Base-by-base conservation (phyloP, 2,797 vertebrate species). In the Pempheris klunzingeri region DNA sequence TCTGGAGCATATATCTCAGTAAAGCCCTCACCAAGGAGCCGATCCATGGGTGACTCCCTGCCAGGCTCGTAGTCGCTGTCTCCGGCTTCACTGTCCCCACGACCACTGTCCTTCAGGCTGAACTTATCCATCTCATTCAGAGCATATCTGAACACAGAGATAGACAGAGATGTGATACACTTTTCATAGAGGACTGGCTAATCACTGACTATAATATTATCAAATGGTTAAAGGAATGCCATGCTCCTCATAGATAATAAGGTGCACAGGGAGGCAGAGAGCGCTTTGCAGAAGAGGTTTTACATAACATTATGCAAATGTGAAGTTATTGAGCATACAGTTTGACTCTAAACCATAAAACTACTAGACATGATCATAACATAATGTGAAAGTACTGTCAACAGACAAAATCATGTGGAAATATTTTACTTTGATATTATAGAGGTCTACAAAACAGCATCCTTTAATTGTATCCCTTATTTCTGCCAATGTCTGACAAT, bases 51-150 rank as follows among this genome's bases (percentile, higher is more conserved):
- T 59, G 98, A 99, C 90, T 99, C 98, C 90, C 98, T 94, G 26
- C 98, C 98, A 87, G 98, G 91, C 88, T 99, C 98, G 76, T 98
- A 99, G 90, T 99, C 98, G 38, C 98, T 99, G 95, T 99, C 98
- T 66, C 98, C 98, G 0, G 98, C 98, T 92, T 99, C 98, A 9
- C 98, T 99, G 87, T 99, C 98, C 43, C 98, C 98, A 6, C 97
- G 96, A 2, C 98, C 98, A 57, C 98, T 99, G 95, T 99, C 98
- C 93, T 99, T 99, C 91, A 99, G 91, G 86, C 98, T 99, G 92
- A 99, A 99, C 92, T 99, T 99, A 68, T 99, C 98, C 98, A 99
- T 99, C 85, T 99, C 98, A 84, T 99, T 98, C 59, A 99, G 93
- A 78, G 97, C 97, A 76, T 98, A 99, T 88, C 98, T 99, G 91